Evolutionary conservation across 2,797 vertebrate species (phyloP).

Genomic region (Muscicapa striata): DNA sequence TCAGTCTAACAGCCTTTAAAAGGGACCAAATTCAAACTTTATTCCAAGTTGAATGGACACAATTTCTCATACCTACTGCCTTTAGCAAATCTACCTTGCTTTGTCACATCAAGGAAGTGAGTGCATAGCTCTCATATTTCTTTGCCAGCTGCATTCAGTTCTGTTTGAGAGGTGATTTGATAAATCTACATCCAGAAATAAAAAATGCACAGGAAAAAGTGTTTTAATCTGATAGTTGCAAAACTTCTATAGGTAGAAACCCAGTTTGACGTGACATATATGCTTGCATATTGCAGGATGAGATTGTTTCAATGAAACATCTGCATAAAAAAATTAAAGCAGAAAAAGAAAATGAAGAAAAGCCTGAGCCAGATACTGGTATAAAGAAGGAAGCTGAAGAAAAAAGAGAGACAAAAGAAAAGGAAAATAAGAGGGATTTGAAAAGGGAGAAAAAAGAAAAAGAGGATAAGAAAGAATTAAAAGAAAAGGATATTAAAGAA

Average conservation of each 20-base stretch:
- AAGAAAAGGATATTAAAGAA: conserved; percentile 86
- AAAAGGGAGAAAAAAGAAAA: conserved; percentile 87
- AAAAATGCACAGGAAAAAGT: neutral
- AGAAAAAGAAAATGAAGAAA: conserved; percentile 84
- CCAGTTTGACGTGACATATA: conserved; percentile 56
- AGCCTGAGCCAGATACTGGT: conserved; percentile 76
- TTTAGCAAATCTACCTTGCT: neutral
- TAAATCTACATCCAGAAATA: neutral
- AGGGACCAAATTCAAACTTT: neutral
- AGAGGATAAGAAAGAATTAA: conserved; percentile 84
- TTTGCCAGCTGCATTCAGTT: neutral
- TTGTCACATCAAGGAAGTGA: conserved; percentile 7
- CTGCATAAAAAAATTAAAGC: conserved; percentile 81
- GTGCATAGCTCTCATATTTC: neutral
- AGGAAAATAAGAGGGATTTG: conserved; percentile 87
- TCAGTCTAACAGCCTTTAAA: neutral
- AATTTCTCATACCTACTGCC: neutral
- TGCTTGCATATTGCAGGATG: conserved; percentile 81
- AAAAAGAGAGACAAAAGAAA: conserved; percentile 84
- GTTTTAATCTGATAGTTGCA: neutral
- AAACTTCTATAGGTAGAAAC: neutral
- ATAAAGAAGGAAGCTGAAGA: conserved; percentile 86
- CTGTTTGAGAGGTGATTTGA: neutral
- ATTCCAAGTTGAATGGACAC: neutral
- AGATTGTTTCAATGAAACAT: conserved; percentile 80